phyloP scores from a whole-genome alignment of 1,140 invertebrate genomes.

The Geopemphigus sp. region DNA sequence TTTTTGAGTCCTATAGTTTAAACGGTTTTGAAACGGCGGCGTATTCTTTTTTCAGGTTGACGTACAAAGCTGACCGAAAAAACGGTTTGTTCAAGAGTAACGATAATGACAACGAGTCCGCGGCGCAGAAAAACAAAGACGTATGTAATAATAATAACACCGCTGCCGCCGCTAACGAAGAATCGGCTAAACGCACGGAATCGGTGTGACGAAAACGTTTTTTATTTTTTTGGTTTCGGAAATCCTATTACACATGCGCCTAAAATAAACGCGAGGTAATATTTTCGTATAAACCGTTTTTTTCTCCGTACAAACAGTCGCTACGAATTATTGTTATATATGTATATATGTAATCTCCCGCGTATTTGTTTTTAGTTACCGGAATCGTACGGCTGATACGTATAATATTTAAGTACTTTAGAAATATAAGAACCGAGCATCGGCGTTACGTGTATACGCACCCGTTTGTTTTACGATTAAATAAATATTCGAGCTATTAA shows the following conservation, averaged over 20 bases:
- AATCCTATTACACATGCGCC: neutral
- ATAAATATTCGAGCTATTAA: no score
- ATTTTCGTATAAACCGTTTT: neutral
- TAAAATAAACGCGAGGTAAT: neutral
- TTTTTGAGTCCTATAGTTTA: no score
- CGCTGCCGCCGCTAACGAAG: neutral
- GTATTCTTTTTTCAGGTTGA: conserved; percentile 20
- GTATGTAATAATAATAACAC: conserved; percentile 29
- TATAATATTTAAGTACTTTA: no score
- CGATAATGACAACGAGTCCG: neutral
- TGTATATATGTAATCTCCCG: no score
- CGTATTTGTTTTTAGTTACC: no score
- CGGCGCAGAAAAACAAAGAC: conserved; percentile 16
- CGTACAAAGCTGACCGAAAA: conserved; percentile 37
- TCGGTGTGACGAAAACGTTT: neutral
- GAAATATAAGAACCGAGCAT: no score
- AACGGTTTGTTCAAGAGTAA: conserved; percentile 1
- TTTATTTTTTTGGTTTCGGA: no score
- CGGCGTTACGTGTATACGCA: no score
- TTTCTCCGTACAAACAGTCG: neutral
- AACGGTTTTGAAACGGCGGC: no score
- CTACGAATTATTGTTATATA: no score
- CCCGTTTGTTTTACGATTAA: no score
- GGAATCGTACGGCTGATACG: no score
- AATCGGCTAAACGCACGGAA: neutral